Evolutionary conservation across 2,888 invertebrate genomes (phyloP), one percentile per base, ranked within the genome.

Genomic region (Hylaea fasciaria): DNA sequence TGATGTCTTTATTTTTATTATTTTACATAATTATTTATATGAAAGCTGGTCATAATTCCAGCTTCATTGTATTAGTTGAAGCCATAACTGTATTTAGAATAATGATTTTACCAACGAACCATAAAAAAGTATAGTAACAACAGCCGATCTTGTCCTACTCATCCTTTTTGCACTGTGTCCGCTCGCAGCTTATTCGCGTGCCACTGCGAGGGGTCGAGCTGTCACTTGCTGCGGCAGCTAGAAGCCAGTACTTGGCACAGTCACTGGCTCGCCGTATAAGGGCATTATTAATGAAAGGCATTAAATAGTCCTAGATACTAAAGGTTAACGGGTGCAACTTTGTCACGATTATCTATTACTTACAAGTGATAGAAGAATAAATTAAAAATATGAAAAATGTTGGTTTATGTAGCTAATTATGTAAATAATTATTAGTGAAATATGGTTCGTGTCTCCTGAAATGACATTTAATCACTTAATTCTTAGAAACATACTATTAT

Each of bases 251-350:
- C 45, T 60, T 16, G 35, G 37, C 11, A 47, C 50, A 55, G 50
- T 53, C 10, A 49, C 41, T 50, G 7, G 37, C 35, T 52, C 40
- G 13, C 46, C 46, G 9, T 45, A 47, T 44, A 41, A 61, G 51
- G 43, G 22, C 47, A 13, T 28, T 43, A n/a, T 39, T 43, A 52
- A 56, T 43, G 50, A 40, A 22, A 46, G 17, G 14, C 29, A 47
- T 46, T 46, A 58, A 12, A 17, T 12, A 47, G 47, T 22, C 40
- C 46, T 41, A 37, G 44, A 13, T 56, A 44, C 37, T 8, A 60
- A 57, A 64, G 58, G 50, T 61, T n/a, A 66, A 35, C 48, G 43
- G 47, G 47, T 47, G 13, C 35, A 43, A 54, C 50, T 47, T 40
- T 44, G 50, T 55, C 29, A 22, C 49, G 49, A 10, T 11, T 49